Evolutionary conservation across 2,888 invertebrate species (phyloP), one percentile per base, ranked within the genome.

Genomic region (Aricia artaxerxes): DNA sequence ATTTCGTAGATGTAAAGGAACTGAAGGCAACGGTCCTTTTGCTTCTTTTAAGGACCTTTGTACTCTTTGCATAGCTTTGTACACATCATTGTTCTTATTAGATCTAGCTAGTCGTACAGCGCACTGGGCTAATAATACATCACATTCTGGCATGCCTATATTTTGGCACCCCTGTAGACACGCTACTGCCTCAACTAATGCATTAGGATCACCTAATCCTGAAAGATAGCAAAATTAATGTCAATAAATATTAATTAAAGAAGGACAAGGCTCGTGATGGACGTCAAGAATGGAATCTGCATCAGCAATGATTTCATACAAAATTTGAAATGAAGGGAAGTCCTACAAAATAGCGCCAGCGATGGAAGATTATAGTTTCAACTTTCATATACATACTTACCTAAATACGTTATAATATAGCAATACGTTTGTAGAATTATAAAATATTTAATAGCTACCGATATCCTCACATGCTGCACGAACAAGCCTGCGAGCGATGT

Each of bases 111-210:
- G 91, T 86, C 97, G 96, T 78, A 97, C 96, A 2, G 96, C 96
- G 86, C 97, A 97, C 86, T 98, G 97, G 16, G 97, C 97, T 44
- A 98, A 89, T 78, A 97, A 90, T 13, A 97, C 96, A 87, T 97
- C 97, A 85, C 97, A 96, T 85, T 98, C 98, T 0, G 97, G 97
- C 97, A 96, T 97, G 9, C 98, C 98, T 64, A 98, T 91, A 81
- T 97, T 94, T 87, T 97, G 97, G 85, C 97, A 97, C 1, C 97
- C 97, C 84, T 97, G 97, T 93, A 97, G 95, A 60, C 97, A 96
- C 5, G 97, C 95, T 4, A 97, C 96, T 0, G 97, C 97, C 84
- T 97, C 92, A 57, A 94, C 95, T 72, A 97, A 82, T 0, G 97
- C 97, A 82, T 89, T 93, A 0, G 96, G 95, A 87, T 96, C 96